phyloP scores from a whole-genome alignment of 1,140 invertebrate genomes.

The Aphelenchoides besseyi region DNA sequence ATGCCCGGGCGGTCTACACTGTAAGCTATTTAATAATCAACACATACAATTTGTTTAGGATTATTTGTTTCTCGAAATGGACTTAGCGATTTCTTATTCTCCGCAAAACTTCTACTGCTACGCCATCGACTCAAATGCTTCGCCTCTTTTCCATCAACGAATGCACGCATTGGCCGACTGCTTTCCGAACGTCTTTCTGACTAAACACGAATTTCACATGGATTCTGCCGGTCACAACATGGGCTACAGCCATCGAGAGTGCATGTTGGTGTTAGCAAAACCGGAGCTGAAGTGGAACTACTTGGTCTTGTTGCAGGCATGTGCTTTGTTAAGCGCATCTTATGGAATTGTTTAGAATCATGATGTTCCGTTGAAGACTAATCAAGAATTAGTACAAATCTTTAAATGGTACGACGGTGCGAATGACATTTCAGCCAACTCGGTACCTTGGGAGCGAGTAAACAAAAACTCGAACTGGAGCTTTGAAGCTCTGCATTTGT shows the following conservation, averaged over 20 bases:
- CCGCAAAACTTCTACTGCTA: constrained; percentile 52
- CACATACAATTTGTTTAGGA: constrained; percentile 22
- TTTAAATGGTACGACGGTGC: constrained; percentile 46
- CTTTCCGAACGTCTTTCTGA: constrained; percentile 47
- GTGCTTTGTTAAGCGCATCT: neutral
- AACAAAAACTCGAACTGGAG: constrained; percentile 18
- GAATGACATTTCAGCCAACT: constrained; percentile 47
- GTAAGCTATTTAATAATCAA: neutral
- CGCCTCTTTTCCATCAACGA: constrained; percentile 22
- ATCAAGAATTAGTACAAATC: constrained; percentile 44
- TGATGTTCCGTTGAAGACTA: constrained; percentile 43
- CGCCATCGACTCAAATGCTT: constrained; percentile 46
- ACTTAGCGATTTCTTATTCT: constrained; percentile 40
- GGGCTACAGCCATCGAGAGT: constrained; percentile 16
- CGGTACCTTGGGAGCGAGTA: neutral
- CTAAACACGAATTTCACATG: constrained; percentile 29
- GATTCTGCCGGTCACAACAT: constrained; percentile 44
- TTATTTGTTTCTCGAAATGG: constrained; percentile 45
- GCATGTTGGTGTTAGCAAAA: constrained; percentile 26
- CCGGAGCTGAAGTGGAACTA: constrained; percentile 38
- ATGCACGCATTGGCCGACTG: constrained; percentile 41
- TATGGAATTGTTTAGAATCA: constrained; percentile 43
- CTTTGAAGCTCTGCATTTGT: constrained; percentile 15
- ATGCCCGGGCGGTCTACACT: constrained; percentile 38
- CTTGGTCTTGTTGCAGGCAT: constrained; percentile 31